Base-by-base conservation (phyloP, 2,888 invertebrate genomes). In the Yponomeuta malinellus region DNA sequence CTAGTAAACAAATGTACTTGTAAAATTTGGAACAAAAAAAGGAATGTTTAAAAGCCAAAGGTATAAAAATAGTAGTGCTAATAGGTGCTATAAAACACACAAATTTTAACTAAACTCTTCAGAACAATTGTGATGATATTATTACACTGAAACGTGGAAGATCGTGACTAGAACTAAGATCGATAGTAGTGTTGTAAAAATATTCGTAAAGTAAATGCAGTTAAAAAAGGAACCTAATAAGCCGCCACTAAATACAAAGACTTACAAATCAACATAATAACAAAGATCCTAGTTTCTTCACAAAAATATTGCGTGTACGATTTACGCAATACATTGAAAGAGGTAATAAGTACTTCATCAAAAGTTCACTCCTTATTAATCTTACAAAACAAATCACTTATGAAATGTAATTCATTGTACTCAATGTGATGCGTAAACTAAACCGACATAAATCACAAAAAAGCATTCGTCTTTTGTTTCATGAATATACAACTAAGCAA, bases 101-200 rank as follows among this genome's bases (percentile, higher is more conserved):
- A 68, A 68, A 15, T 48, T 5, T 69, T 63, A 70, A 69, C 9
- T 43, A 8, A 52, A 69, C 15, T 69, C 23, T 63, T 63, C n/a
- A 31, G 52, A 70, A 63, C 59, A 33, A 48, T 52, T 31, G 70
- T 59, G 70, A 70, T 63, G 64, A 64, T 5, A 23, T 52, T 15
- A 70, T n/a, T n/a, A 63, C n/a, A 33, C n/a, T 37, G 64, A 71
- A 70, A 67, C 2, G 71, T 48, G 48, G 71, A 71, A 71, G 37
- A 68, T 15, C 15, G 80, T 89, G 89, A 90, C 90, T 90, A 90
- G 90, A 90, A 84, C 82, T 86, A 84, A 81, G 77, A 72, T 76
- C 65, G 37, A 63, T 10, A 37, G 3, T 37, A 69, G 29, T 64
- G 31, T 23, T 64, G 29, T 64, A 64, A 64, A 64, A 64, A 64